A percentile compares a stretch with the other conserved stretches of the same genome.
Conservation (phyloP, 2,888 invertebrate species). For the Dryomyza anilis region DNA sequence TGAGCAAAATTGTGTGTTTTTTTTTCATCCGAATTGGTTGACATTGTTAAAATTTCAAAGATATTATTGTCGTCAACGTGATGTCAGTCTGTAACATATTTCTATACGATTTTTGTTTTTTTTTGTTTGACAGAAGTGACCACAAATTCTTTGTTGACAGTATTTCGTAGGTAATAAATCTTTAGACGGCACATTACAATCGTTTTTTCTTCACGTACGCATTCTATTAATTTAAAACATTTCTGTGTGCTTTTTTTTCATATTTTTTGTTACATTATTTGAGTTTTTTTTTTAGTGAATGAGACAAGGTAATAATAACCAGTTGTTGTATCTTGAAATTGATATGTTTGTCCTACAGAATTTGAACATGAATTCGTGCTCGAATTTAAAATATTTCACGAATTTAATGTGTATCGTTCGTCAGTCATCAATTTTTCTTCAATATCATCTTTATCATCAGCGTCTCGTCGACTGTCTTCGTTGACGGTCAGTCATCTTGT, state of each 20-base stretch:
- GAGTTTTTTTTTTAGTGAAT: neutral
- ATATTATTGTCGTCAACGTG: slow-evolving; percentile 22
- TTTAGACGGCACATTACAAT: too few species aligned
- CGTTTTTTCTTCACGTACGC: neutral
- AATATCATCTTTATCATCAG: too few species aligned
- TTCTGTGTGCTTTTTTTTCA: neutral
- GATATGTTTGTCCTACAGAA: slow-evolving; percentile 28
- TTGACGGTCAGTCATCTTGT: neutral
- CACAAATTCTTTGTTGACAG: slow-evolving; percentile 37
- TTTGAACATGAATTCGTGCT: slow-evolving; percentile 1
- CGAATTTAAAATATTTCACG: slow-evolving; percentile 18
- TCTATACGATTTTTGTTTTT: slow-evolving; percentile 43
- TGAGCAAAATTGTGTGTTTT: slow-evolving; percentile 43
- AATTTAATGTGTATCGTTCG: slow-evolving; percentile 3
- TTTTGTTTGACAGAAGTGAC: slow-evolving; percentile 34
- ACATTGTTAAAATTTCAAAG: neutral
- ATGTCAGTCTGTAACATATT: too few species aligned
- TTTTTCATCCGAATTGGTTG: too few species aligned
- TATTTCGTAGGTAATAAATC: slow-evolving; percentile 43
- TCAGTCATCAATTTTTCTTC: too few species aligned
- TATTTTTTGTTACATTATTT: slow-evolving; percentile 8
- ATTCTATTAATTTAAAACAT: neutral
- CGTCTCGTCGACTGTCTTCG: neutral
- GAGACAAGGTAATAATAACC: too few species aligned
- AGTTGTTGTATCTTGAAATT: too few species aligned